A percentile compares a stretch with the other conserved stretches of the same genome.
Evolutionary conservation across 1,140 invertebrate genomes (phyloP).

Genomic region (Lepidostoma basale): DNA sequence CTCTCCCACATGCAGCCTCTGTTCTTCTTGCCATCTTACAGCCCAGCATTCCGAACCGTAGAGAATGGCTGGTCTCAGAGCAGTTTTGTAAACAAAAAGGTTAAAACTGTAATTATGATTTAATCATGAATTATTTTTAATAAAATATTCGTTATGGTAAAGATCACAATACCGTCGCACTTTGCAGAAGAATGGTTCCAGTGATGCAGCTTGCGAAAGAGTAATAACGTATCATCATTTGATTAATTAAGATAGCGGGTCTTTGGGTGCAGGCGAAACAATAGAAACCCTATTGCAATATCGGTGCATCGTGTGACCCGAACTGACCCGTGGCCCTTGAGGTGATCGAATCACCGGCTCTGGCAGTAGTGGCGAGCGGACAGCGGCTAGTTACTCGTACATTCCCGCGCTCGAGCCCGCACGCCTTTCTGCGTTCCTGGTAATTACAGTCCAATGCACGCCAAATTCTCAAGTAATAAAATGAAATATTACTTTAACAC

Average conservation of each 20-base stretch:
- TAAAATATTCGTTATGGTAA: too few species aligned
- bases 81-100: too few species aligned
- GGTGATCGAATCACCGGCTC: conserved; percentile 36
- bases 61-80: too few species aligned
- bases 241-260: conserved; percentile 47
- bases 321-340: conserved; percentile 20
- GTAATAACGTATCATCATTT: conserved; percentile 37
- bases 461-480: conserved; percentile 18
- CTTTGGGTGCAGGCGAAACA: conserved; percentile 38
- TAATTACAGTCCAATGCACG: conserved; percentile 20
- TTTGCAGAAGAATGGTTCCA: neutral
- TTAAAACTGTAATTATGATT: neutral
- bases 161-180: neutral
- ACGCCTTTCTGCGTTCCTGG: conserved; percentile 13
- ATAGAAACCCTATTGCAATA: conserved; percentile 40
- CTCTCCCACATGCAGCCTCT: too few species aligned
- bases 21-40: too few species aligned
- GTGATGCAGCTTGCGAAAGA: conserved; percentile 29
- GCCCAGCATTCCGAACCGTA: too few species aligned
- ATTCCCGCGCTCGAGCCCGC: neutral
- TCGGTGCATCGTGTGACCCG: conserved; percentile 40
- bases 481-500: conserved; percentile 17
- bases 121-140: too few species aligned
- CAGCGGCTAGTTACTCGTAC: conserved; percentile 3
- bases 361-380: conserved; percentile 4